A percentile compares a stretch with the other conserved stretches of the same genome.
phyloP scores from a whole-genome alignment of 2,888 invertebrate genomes.

The Glaucopsyche alexis region DNA sequence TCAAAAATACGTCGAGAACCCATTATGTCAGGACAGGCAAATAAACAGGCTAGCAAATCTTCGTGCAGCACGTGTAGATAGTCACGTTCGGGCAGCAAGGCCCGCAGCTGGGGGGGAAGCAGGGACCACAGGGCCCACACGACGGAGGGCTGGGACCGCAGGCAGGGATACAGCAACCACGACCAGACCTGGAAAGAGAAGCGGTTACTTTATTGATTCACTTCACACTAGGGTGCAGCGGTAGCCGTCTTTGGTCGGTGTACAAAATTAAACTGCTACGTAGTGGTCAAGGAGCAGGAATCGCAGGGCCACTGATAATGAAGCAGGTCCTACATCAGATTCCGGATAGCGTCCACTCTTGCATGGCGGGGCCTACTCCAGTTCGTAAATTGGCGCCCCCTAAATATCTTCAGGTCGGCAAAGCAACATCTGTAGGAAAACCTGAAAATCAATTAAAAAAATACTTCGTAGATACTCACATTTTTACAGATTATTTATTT shows the following conservation, averaged over 20 bases:
- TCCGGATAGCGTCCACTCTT: neutral
- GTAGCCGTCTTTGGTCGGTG: no score
- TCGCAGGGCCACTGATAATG: no score
- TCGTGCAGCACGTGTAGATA: slow-evolving; percentile 70
- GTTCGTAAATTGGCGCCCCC: neutral
- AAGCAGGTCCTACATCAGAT: neutral
- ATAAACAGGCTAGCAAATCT: slow-evolving; percentile 58
- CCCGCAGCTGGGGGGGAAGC: slow-evolving; percentile 45
- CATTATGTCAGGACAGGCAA: neutral
- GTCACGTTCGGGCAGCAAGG: slow-evolving; percentile 64
- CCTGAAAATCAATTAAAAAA: neutral
- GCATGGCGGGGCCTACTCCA: neutral
- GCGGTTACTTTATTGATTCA: neutral
- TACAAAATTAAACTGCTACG: no score
- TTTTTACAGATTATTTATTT: neutral
- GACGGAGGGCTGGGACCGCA: slow-evolving; percentile 55
- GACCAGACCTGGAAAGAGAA: slow-evolving; percentile 48
- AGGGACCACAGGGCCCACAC: slow-evolving; percentile 50
- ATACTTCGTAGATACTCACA: neutral
- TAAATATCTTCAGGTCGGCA: no score
- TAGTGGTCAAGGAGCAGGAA: no score
- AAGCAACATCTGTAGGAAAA: neutral
- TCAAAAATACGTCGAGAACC: neutral
- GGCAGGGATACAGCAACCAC: slow-evolving; percentile 44
- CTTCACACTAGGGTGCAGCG: no score